Conservation (phyloP, 1,140 invertebrate species). For the Diorhabda elongata region DNA sequence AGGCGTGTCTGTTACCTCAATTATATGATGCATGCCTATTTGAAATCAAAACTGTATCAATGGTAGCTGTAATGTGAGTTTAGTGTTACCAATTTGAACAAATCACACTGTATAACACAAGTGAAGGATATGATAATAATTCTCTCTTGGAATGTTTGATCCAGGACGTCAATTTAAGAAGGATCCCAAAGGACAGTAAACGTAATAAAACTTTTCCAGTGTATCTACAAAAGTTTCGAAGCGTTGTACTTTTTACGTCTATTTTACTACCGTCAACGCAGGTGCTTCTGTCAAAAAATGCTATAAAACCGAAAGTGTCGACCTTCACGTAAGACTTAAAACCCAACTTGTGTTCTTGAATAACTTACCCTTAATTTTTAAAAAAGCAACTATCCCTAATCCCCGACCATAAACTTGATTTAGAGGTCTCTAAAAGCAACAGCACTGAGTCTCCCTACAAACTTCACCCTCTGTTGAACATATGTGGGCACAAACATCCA, state of each 20-base stretch:
- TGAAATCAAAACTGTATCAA: too few relatives aligned
- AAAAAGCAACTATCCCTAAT: neutral
- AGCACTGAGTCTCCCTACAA: neutral
- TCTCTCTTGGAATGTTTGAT: too few relatives aligned
- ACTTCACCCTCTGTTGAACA: constrained; percentile 1
- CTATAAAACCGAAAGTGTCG: neutral
- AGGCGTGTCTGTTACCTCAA: too few relatives aligned
- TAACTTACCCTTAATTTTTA: neutral
- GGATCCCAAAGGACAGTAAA: too few relatives aligned
- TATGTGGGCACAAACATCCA: constrained; percentile 1
- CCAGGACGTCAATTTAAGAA: too few relatives aligned
- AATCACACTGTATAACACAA: too few relatives aligned
- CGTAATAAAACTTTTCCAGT: too few relatives aligned
- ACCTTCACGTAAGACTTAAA: neutral
- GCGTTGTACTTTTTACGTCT: neutral
- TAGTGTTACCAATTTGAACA: too few relatives aligned
- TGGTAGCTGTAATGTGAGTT: too few relatives aligned
- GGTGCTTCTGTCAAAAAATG: neutral
- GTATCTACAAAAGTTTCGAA: neutral
- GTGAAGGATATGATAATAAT: too few relatives aligned
- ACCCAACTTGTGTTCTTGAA: neutral
- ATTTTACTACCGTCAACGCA: neutral
- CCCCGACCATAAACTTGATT: neutral
- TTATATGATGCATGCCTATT: too few relatives aligned
- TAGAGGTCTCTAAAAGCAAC: neutral